Evolutionary conservation across 1,140 invertebrate species (phyloP), one percentile per base, ranked within the genome.

Genomic region (Brevipalpus yothersi): DNA sequence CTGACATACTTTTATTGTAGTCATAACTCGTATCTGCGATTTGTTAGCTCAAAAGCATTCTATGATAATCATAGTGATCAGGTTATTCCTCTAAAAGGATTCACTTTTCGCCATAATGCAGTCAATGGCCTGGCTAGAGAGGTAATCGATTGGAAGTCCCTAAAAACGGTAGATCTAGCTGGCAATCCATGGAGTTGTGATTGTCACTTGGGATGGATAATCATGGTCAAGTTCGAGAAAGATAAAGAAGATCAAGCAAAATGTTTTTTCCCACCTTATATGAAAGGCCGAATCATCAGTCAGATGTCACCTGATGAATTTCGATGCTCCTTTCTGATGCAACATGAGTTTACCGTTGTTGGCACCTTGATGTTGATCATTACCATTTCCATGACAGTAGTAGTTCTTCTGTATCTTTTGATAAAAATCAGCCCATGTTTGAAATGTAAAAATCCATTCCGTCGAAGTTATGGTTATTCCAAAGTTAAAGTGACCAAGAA

Each of bases 121-220:
- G 49, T 51, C 2, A 51, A n/a, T 10, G 21, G n/a, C 10, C 3
- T 51, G 49, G n/a, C 49, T 15, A 19, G 49, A 10, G 9, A 51
- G 17, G 9, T 51, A 7, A 19, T 51, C n/a, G 49, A 51, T 4
- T 57, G 56, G 56, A 7, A 41, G 10, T n/a, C 21, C 0, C 8
- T 57, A 7, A 1, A 19, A 13, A 15, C 8, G 17, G 21, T 57
- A 15, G 56, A 57, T 17, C 39, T 57, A 5, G 7, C 31, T 2
- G 56, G 56, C 5, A 57, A 57, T 42, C 56, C 56, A 17, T 57
- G 56, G 56, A 57, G 17, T 15, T 57, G 56, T 43, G 56, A 57
- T 19, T 57, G 56, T 19, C 8, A 43, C 17, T 12, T 57, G 13
- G 41, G 43, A 39, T 57, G 56, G 56, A 42, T 57, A 21, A 40